A percentile compares a stretch with the other conserved stretches of the same genome.
phyloP scores from a whole-genome alignment of 2,797 vertebrate species.

The Sebastes variabilis region DNA sequence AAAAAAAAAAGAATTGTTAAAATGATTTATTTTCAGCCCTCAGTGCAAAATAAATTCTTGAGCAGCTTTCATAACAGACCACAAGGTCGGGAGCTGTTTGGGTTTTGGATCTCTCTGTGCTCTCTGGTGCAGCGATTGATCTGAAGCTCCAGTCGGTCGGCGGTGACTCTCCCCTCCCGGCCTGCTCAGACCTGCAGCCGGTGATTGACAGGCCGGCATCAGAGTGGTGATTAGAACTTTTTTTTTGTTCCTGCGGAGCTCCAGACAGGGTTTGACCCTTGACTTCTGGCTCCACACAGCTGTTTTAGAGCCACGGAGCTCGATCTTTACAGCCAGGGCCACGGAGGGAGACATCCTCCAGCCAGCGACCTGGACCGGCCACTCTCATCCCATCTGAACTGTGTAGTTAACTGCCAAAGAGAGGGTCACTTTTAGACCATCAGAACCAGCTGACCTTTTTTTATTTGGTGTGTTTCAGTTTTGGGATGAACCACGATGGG shows the following conservation, averaged over 20 bases:
- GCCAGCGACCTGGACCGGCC: conserved; percentile 14
- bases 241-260: conserved; percentile 64
- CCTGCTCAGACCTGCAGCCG: conserved; percentile 79
- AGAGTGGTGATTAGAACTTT: conserved; percentile 84
- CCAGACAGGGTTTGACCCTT: conserved; percentile 83
- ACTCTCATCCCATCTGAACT: neutral
- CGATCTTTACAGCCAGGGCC: conserved; percentile 63
- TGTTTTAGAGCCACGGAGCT: conserved; percentile 76
- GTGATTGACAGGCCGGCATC: conserved; percentile 79
- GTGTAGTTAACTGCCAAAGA: neutral
- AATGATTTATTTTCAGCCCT: conserved; percentile 50
- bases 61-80: conserved; percentile 22
- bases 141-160: conserved; percentile 24
- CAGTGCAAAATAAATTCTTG: conserved; percentile 26
- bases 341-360: conserved; percentile 40
- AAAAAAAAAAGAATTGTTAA: conserved; percentile 33
- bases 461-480: conserved; percentile 85
- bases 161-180: conserved; percentile 7
- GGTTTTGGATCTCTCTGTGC: conserved; percentile 1
- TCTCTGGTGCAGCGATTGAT: conserved; percentile 3
- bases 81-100: conserved; percentile 6
- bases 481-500: conserved; percentile 99
- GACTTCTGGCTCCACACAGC: conserved; percentile 79
- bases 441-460: neutral
- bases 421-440: neutral